These are phyloP conservation scores for Drosophila baimaii DNA, from an alignment of 1,140 invertebrate genomes.

Conservation along the genomic window DNA sequence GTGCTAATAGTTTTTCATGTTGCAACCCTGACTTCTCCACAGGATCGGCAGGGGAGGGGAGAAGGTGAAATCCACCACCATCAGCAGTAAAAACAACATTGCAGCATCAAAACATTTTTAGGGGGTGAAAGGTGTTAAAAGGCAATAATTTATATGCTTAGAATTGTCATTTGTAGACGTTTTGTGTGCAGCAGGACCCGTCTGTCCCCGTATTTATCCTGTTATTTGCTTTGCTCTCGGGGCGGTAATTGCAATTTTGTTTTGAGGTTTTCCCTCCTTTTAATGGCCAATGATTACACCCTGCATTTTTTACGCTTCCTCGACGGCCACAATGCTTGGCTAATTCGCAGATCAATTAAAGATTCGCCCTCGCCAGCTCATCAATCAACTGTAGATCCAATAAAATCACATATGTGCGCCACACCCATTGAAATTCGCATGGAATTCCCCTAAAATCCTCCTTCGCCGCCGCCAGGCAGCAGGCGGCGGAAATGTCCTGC, in stretches of 20 bases:
- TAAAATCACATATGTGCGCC: constrained; percentile 64
- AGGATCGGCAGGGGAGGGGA: neutral
- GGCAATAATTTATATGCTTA: constrained; percentile 79
- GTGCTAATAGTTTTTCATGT: constrained; percentile 81
- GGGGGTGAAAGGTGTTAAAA: constrained; percentile 73
- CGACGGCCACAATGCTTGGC: constrained; percentile 19
- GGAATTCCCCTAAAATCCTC: constrained; percentile 26
- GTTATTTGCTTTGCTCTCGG: constrained; percentile 24
- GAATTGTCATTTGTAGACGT: constrained; percentile 58
- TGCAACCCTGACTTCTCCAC: constrained; percentile 73
- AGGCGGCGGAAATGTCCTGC: constrained; percentile 27
- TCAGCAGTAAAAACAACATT: constrained; percentile 17
- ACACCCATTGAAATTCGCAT: constrained; percentile 32
- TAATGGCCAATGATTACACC: constrained; percentile 41
- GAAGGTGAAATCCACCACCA: constrained; percentile 43
- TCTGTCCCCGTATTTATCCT: constrained; percentile 8
- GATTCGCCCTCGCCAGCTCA: constrained; percentile 31
- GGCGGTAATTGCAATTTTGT: constrained; percentile 60
- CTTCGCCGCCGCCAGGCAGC: neutral
- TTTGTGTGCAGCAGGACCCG: constrained; percentile 33
- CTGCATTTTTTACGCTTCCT: constrained; percentile 34
- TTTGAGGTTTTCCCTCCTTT: constrained; percentile 48
- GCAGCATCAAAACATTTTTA: constrained; percentile 8
- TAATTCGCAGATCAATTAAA: constrained; percentile 55
- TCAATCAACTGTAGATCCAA: constrained; percentile 59